Percentiles rank a stretch among this genome's conserved stretches.
Conservation (phyloP, 2,888 invertebrate species). For the Argyra leucocephala region DNA sequence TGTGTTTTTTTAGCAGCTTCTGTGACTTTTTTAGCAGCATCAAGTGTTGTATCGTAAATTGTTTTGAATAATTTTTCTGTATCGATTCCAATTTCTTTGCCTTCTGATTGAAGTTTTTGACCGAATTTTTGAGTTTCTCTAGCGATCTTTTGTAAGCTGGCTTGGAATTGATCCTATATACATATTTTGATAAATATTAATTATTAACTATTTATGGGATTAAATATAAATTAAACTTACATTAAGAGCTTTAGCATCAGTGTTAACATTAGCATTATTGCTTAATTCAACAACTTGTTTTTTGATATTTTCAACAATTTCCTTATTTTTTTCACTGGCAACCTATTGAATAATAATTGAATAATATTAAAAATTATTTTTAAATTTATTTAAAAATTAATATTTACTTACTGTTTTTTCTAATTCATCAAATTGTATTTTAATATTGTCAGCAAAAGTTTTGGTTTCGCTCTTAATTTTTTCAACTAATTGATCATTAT, state of each 20-base stretch:
- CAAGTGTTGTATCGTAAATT: background rate
- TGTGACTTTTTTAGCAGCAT: background rate
- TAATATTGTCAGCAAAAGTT: background rate
- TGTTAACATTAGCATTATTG: background rate
- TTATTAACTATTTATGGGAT: background rate
- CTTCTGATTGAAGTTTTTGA: background rate
- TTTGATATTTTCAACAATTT: background rate
- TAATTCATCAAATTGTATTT: background rate
- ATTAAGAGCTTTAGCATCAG: constrained; percentile 5
- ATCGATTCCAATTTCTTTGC: background rate
- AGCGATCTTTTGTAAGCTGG: background rate
- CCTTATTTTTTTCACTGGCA: background rate
- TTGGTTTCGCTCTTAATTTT: background rate
- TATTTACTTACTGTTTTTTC: background rate
- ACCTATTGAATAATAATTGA: background rate
- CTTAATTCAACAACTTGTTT: background rate
- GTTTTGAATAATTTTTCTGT: constrained; percentile 8
- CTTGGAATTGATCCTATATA: constrained; percentile 7
- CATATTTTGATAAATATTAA: background rate
- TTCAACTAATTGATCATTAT: background rate
- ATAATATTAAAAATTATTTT: background rate
- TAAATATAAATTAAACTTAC: background rate
- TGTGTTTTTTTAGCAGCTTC: background rate
- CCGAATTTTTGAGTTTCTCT: constrained; percentile 2
- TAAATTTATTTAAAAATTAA: background rate